Evolutionary conservation across 2,797 vertebrate genomes (phyloP), one percentile per base, ranked within the genome.

Genomic region (Sebastes matsubarae): DNA sequence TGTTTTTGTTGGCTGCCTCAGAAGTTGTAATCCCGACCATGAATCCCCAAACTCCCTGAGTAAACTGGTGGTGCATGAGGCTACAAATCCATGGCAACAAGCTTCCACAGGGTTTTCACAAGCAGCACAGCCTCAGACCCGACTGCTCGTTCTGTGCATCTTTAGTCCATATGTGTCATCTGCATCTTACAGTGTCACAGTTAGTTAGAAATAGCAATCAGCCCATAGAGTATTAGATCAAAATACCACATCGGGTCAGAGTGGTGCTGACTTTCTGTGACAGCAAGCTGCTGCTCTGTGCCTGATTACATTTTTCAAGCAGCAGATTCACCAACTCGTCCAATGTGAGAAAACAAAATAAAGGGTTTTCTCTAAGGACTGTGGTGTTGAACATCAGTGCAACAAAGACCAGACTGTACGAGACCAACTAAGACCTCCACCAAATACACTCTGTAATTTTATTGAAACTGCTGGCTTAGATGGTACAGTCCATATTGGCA

Each of bases 81-180:
- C 72, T 77, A 70, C 84, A 90, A 90, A 89, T 90, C 87, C 88
- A 86, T 90, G 85, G 83, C 90, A 92, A 88, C 85, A 29, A 70
- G 79, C 55, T 73, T 87, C 68, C 50, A 34, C 29, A 10, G 66
- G 82, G 18, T 78, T 77, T 80, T 55, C 55, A 60, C 30, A 75
- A 46, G 74, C 38, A 24, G 58, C 59, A 50, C 13, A 65, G 71
- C 25, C 78, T 68, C 30, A 32, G 34, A 8, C 57, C 68, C 60
- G 27, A 79, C 63, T 55, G 65, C 61, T 75, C 18, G 2, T 8
- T 74, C 30, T 27, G 9, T 68, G 66, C 24, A 25, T 59, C 46
- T 46, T 68, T 20, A 34, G 38, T 59, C 10, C 38, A 60, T 61
- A 79, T 74, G 57, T 67, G 66, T 61, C 68, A 59, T 75, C 54